Base-by-base conservation (phyloP, 1,140 invertebrate species). In the Macrobrachium nipponense region DNA sequence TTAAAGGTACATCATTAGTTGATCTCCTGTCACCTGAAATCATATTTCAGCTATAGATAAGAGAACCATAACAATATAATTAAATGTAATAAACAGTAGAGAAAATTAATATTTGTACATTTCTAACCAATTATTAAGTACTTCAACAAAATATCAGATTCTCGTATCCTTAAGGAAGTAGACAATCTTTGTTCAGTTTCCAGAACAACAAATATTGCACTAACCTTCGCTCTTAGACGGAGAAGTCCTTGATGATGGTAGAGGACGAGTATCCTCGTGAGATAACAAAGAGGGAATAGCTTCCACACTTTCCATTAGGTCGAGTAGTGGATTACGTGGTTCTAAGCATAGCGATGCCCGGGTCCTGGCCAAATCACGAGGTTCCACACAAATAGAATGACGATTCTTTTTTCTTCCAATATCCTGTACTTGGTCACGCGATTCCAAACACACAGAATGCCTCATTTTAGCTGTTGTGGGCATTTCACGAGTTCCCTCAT, bases 291-390 rank as follows among this genome's bases (percentile, higher is more conserved):
- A 68, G 5, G 83, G 83, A 62, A 86, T 86, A 43, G 83, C 83
- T 58, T 86, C 83, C n/a, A 86, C 83, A 72, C 83, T 86, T 59
- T 86, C 83, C 83, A 86, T 86, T 36, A 86, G 68, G 64, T 86
- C 83, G 64, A 86, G 27, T 18, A 86, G 62, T 10, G 83, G 83
- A 23, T 86, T 86, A 23, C 83, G 83, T 44, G 83, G 83, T 77
- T 86, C 83, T 7, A 86, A 66, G 77, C 83, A 86, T 6, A 86
- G 83, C n/a, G 83, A 86, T 61, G 83, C 83, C 17, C 83, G 76
- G 14, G 83, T 86, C 61, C 83, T 68, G 36, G 83, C 83, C 20
- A 86, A 51, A 59, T 86, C 83, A 36, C 83, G 76, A 60, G 83
- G 83, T 20, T 86, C 83, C 61, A 86, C 78, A 61, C 83, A 86